A percentile compares a stretch with the other conserved stretches of the same genome.
Evolutionary conservation across 2,888 invertebrate species (phyloP).

Genomic region (Agriopis aurantiaria): DNA sequence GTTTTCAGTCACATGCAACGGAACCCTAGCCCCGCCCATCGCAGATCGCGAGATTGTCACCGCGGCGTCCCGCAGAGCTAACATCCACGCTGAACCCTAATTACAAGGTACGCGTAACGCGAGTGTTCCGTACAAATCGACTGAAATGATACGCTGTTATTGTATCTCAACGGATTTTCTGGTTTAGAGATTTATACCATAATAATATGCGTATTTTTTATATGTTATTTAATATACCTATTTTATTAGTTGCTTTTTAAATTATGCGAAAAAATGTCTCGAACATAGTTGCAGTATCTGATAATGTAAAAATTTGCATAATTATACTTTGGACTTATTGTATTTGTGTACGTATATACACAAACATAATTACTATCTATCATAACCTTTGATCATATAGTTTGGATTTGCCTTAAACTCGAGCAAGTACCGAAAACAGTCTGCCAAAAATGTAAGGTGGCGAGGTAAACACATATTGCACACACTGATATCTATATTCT

Average conservation of each 20-base stretch:
- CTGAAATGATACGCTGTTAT: constrained; percentile 39
- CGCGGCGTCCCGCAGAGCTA: constrained; percentile 61
- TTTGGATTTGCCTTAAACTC: too few relatives aligned
- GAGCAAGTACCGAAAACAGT: too few relatives aligned
- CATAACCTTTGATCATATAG: too few relatives aligned
- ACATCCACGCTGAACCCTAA: constrained; percentile 57
- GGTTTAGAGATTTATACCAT: constrained; percentile 11
- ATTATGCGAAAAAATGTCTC: background rate
- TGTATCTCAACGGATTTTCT: constrained; percentile 37
- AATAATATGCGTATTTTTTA: background rate
- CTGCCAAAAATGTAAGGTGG: too few relatives aligned
- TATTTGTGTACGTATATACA: too few relatives aligned
- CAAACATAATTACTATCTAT: too few relatives aligned
- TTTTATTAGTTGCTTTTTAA: background rate
- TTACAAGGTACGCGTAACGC: constrained; percentile 50
- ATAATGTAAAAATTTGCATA: too few relatives aligned
- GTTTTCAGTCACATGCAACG: constrained; percentile 8
- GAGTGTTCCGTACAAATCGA: constrained; percentile 47
- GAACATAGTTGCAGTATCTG: too few relatives aligned
- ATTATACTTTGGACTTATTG: too few relatives aligned
- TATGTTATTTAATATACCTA: too few relatives aligned
- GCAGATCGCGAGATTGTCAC: constrained; percentile 58
- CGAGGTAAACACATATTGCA: too few relatives aligned
- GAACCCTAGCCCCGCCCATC: constrained; percentile 55
- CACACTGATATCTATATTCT: too few relatives aligned